Conservation (phyloP, 2,113 vertebrate species). For the Peucedramus taeniatus region DNA sequence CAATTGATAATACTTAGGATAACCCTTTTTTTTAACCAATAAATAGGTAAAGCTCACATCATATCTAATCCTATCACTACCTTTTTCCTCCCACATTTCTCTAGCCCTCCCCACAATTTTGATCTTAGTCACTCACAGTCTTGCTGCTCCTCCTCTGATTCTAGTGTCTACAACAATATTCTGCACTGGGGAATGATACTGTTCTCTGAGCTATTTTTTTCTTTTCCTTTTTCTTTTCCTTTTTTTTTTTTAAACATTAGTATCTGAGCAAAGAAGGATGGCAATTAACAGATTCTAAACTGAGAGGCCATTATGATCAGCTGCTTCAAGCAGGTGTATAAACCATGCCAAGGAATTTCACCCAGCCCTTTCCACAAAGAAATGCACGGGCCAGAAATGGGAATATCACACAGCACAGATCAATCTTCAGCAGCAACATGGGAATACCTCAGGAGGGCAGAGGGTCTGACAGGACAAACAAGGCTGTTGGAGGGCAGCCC, state of each 20-base stretch:
- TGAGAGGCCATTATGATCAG: background rate
- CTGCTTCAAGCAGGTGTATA: background rate
- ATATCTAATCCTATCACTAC: background rate
- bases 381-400: fast-evolving
- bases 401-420: background rate
- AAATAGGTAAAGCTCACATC: background rate
- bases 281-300: background rate
- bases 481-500: background rate
- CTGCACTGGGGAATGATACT: background rate
- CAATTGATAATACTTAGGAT: background rate
- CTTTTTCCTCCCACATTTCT: background rate
- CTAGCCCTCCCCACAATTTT: background rate
- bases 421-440: fast-evolving
- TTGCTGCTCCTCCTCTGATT: background rate
- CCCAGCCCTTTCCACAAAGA: background rate
- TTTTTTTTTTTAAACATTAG: background rate
- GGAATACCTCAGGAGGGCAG: background rate
- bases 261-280: background rate
- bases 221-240: background rate
- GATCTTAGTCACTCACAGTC: background rate
- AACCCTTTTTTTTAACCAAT: background rate
- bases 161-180: background rate
- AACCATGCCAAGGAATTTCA: background rate
- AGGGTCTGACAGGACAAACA: background rate
- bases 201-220: background rate